Evolutionary conservation across 2,797 vertebrate genomes (phyloP).

Genomic region (Prunella strophiata): DNA sequence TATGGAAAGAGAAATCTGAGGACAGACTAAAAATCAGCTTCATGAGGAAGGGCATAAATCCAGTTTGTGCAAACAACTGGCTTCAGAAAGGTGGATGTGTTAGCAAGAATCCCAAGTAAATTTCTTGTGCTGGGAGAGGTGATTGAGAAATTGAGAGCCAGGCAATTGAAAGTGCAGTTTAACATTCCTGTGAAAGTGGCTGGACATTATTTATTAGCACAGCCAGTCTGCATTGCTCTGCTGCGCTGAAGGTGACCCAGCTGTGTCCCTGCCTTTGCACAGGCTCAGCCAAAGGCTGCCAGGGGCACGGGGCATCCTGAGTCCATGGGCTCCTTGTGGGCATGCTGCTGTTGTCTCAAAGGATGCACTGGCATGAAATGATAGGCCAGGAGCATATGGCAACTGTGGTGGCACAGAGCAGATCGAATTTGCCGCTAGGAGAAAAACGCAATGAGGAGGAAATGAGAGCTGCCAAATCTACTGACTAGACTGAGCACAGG

Average conservation of each 20-base stretch:
- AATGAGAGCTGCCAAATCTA: neutral
- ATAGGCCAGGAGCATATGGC: neutral
- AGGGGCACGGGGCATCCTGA: accelerated
- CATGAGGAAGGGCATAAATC: neutral
- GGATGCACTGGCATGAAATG: accelerated
- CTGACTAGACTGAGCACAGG: neutral
- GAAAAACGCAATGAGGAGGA: neutral
- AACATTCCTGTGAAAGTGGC: neutral
- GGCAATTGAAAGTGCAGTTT: neutral
- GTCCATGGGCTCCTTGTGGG: neutral
- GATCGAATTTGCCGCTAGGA: neutral
- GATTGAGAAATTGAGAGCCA: neutral
- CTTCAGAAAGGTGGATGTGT: neutral
- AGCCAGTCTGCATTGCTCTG: neutral
- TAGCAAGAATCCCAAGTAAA: neutral
- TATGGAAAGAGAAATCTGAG: neutral
- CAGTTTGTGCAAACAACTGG: neutral
- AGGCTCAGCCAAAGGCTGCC: neutral
- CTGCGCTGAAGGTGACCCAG: accelerated
- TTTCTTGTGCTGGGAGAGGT: neutral
- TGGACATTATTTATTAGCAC: neutral
- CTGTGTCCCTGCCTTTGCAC: neutral
- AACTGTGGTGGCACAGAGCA: neutral
- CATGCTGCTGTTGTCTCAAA: neutral
- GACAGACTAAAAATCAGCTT: neutral